A percentile compares a stretch with the other conserved stretches of the same genome.
Conservation (phyloP, 1,140 invertebrate genomes). For the Gyrodactylus salaris region DNA sequence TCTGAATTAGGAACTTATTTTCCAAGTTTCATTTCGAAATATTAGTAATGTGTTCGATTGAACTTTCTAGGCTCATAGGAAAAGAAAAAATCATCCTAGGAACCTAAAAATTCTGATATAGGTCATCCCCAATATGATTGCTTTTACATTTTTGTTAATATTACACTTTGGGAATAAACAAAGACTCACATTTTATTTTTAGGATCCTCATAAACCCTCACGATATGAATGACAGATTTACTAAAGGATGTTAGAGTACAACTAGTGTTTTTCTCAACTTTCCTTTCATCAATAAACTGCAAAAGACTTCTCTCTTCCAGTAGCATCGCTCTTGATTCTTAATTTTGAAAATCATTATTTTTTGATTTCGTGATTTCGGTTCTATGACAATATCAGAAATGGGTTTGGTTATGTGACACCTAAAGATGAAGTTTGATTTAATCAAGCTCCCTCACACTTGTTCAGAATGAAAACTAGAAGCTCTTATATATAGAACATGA, state of each 20-base stretch:
- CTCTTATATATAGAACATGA: not conserved
- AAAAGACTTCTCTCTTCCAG: not conserved
- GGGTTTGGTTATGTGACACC: not conserved
- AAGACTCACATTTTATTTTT: not conserved
- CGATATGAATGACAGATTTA: not conserved
- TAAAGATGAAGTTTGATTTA: not conserved
- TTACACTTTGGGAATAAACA: not conserved
- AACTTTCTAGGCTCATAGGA: too few species aligned
- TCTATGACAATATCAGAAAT: not conserved
- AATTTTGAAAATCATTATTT: not conserved
- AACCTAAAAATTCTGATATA: not conserved
- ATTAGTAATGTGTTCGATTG: not conserved
- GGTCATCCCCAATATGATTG: not conserved
- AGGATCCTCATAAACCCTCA: not conserved
- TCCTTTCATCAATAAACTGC: not conserved
- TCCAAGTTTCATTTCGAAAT: not conserved
- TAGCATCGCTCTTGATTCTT: not conserved
- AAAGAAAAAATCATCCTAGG: too few species aligned
- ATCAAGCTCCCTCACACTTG: not conserved
- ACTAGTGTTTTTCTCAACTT: not conserved
- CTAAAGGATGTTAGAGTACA: slow-evolving; percentile 2
- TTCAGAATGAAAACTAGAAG: not conserved
- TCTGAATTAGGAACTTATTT: too few species aligned
- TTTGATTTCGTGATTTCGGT: not conserved
- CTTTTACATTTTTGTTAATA: not conserved